Conservation (phyloP, 2,797 vertebrate species). For the Hirundo rustica region DNA sequence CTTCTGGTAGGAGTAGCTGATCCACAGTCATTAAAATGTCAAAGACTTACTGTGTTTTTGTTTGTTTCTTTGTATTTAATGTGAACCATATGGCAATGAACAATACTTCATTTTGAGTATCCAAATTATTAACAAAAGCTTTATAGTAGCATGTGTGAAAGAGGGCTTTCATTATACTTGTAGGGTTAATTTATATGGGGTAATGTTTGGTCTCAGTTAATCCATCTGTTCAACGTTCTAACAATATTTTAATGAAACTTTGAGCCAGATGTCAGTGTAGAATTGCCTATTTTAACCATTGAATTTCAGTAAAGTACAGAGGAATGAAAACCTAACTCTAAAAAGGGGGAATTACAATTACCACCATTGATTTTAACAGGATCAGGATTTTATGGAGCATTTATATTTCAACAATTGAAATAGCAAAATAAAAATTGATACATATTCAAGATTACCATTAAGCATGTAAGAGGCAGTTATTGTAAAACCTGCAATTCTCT, state of each 20-base stretch:
- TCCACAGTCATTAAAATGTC: conserved; percentile 43
- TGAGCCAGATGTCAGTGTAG: neutral
- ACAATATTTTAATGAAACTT: conserved; percentile 44
- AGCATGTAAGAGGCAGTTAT: neutral
- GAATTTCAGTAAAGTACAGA: neutral
- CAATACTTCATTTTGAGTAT: conserved; percentile 46
- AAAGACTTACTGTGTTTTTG: conserved; percentile 40
- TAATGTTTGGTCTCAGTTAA: conserved; percentile 28
- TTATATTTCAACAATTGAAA: neutral
- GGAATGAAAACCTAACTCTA: neutral
- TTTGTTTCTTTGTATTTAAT: conserved; percentile 60
- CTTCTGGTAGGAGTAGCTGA: conserved; percentile 26
- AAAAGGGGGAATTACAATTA: neutral
- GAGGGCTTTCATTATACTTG: conserved; percentile 43
- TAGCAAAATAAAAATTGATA: neutral
- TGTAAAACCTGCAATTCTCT: neutral
- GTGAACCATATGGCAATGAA: conserved; percentile 55
- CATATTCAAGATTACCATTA: neutral
- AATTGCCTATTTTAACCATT: neutral
- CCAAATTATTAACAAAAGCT: conserved; percentile 45
- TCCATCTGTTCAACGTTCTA: conserved; percentile 30
- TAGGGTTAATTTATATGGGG: conserved; percentile 28
- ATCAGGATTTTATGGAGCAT: neutral
- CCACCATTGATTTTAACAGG: neutral
- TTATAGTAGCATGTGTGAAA: conserved; percentile 43